phyloP scores from a whole-genome alignment of 2,113 vertebrate genomes.

The Peromyscus polionotus region DNA sequence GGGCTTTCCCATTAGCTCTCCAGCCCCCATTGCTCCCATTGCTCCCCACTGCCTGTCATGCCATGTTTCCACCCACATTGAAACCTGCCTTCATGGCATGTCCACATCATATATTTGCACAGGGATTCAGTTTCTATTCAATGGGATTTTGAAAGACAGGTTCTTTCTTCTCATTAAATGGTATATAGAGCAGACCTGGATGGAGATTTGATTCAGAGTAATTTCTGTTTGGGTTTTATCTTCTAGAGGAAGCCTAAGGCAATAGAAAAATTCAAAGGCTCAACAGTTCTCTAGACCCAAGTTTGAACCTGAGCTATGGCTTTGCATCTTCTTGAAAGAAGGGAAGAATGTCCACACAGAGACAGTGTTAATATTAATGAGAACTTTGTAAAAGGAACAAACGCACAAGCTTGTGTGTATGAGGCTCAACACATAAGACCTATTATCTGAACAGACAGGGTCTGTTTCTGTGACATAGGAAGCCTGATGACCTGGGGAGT shows the following conservation, averaged over 20 bases:
- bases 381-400: constrained; percentile 35
- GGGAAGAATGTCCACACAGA: neutral
- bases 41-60: neutral
- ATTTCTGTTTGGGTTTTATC: constrained; percentile 42
- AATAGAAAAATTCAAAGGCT: neutral
- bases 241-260: neutral
- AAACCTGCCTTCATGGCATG: neutral
- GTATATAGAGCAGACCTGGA: neutral
- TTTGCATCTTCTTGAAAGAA: constrained; percentile 30
- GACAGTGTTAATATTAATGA: constrained; percentile 45
- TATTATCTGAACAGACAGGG: neutral
- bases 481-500: neutral
- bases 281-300: neutral
- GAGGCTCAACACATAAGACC: neutral
- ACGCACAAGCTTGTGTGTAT: neutral
- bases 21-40: too few species aligned
- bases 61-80: neutral
- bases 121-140: neutral
- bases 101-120: neutral
- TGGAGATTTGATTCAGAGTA: constrained; percentile 2
- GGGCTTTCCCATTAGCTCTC: neutral
- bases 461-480: neutral
- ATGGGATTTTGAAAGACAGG: neutral
- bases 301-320: neutral
- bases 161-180: constrained; percentile 40